Evolutionary conservation across 2,888 invertebrate genomes (phyloP), one percentile per base, ranked within the genome.

Genomic region (Sacculina carcini): DNA sequence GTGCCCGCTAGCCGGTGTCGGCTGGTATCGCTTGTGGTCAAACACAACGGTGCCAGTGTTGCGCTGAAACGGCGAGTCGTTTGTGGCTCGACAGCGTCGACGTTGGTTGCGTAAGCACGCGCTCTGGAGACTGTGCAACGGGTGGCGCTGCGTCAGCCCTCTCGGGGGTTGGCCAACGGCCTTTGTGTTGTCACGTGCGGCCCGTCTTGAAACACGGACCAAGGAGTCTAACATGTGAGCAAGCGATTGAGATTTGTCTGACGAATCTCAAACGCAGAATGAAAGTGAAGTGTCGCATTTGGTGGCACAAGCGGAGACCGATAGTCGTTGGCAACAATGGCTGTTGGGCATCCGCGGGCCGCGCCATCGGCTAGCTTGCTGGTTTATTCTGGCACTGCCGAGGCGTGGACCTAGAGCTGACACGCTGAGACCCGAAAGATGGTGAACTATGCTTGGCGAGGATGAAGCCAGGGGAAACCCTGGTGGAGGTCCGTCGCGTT

Each of bases 151-250:
- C 5, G 14, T 50, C 24, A 28, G 14, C 5, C 3, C 24, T 24
- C n/a, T n/a, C n/a, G n/a, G 9, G 40, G 40, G n/a, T n/a, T n/a
- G n/a, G n/a, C n/a, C n/a, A n/a, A n/a, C 5, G 19, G 21, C 29
- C 31, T 31, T 40, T 38, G 50, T 36, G 53, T 29, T 72, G 75
- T 73, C 75, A 76, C 75, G n/a, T n/a, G n/a, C n/a, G n/a, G n/a
- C n/a, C n/a, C n/a, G 75, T 76, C 76, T 77, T 76, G 76, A 76
- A 77, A 76, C 74, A 77, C 74, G 74, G 74, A 76, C 75, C 74
- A 75, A 75, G 74, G 73, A 76, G 75, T 75, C 71, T 72, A 74
- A 69, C 74, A 72, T 73, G 71, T 74, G 68, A 71, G 76, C 76
- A 69, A 77, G 75, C 75, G 73, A 71, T 70, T 69, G 73, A 72